phyloP scores from a whole-genome alignment of 2,888 invertebrate species.

The Netelia melanura region DNA sequence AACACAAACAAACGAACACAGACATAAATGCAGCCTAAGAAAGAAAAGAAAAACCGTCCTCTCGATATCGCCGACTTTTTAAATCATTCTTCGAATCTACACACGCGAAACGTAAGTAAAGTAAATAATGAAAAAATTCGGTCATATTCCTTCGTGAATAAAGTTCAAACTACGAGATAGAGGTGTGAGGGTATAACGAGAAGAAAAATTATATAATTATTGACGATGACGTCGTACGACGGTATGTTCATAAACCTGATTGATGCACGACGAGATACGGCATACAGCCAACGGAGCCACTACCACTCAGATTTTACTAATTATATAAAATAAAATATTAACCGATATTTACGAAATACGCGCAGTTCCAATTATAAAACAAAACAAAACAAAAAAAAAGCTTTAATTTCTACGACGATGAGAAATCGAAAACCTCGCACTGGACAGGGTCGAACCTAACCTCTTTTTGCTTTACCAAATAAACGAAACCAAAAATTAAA shows the following conservation, averaged over 20 bases:
- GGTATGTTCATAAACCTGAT: constrained; percentile 21
- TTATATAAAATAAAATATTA: constrained; percentile 21
- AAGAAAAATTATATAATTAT: constrained; percentile 32
- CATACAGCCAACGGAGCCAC: constrained; percentile 46
- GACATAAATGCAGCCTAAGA: constrained; percentile 66
- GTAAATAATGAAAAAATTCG: constrained; percentile 24
- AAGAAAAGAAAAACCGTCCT: constrained; percentile 73
- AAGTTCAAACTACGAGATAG: constrained; percentile 38
- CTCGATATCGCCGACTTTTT: constrained; percentile 67
- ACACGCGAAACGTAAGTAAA: constrained; percentile 41
- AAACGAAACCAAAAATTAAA: neutral
- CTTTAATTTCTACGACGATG: constrained; percentile 43
- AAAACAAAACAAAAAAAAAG: neutral
- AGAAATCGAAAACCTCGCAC: constrained; percentile 44
- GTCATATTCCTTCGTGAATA: constrained; percentile 17
- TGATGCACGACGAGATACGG: constrained; percentile 41
- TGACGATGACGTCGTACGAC: constrained; percentile 25
- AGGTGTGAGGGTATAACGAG: constrained; percentile 19
- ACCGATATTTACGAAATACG: constrained; percentile 23
- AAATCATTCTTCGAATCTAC: constrained; percentile 47
- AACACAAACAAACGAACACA: constrained; percentile 7
- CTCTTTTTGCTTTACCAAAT: constrained; percentile 25
- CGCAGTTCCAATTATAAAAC: constrained; percentile 25
- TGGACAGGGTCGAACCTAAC: constrained; percentile 45
- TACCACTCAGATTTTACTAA: constrained; percentile 35